Evolutionary conservation across 1,140 invertebrate species (phyloP), one percentile per base, ranked within the genome.

Genomic region (Zaprionus taronus): DNA sequence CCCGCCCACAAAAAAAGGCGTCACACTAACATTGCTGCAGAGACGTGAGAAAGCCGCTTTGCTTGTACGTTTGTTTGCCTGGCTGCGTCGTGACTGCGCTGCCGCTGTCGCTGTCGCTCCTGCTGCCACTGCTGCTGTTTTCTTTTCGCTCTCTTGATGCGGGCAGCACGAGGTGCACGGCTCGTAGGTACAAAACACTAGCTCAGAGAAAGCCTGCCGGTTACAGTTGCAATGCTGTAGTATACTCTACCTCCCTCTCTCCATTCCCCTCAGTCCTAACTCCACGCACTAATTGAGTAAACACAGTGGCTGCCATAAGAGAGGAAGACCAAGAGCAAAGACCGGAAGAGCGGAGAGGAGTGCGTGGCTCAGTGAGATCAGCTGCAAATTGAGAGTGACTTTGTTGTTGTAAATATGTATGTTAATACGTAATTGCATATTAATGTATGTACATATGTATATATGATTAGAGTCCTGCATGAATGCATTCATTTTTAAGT

Each of bases 151-250:
- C 64, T 81, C 49, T 72, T 71, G 41, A 62, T 38, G 51, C 69
- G 56, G 41, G 38, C 22, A 44, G 38, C 38, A 71, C 34, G 72
- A 20, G 22, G n/a, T 6, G 57, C 31, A 6, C 38, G 22, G 34
- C 36, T 24, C 4, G 53, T 14, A 44, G 77, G 68, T 44, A 44
- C 51, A 49, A 34, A 65, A 69, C 56, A 72, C 49, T 72, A 79
- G 75, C 58, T 62, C 65, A 80, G 81, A 87, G 83, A 86, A 86
- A 86, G 83, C 84, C 74, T 74, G 70, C 77, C 83, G 83, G 84
- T 83, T 86, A 86, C 83, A 83, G 73, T 86, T 86, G 79, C 81
- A 84, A 66, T 81, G 56, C 47, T 60, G 64, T 80, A 17, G 64
- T 80, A 17, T 3, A 1, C 22, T 1, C 44, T 15, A 6, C 17